phyloP scores from a whole-genome alignment of 2,113 vertebrate genomes.

The Bettongia penicillata region DNA sequence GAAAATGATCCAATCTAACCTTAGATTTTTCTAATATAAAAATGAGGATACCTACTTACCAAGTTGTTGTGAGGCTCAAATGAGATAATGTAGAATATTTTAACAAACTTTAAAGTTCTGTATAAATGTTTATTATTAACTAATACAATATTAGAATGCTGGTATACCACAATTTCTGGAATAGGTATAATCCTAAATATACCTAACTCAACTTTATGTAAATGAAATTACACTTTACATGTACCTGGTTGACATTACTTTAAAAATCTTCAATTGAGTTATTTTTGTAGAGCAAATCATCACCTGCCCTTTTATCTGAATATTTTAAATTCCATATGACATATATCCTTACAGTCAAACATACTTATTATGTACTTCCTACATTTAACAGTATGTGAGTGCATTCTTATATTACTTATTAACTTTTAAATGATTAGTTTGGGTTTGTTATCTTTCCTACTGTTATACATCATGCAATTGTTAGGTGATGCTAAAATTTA shows the following conservation, averaged over 20 bases:
- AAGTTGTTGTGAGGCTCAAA: neutral
- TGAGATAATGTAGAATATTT: neutral
- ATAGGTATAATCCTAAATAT: neutral
- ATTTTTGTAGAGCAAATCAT: neutral
- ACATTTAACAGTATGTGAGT: neutral
- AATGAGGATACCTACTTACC: neutral
- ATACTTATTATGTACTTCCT: neutral
- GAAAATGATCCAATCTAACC: neutral
- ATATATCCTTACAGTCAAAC: neutral
- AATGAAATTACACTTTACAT: neutral
- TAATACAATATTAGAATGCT: neutral
- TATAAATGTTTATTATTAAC: neutral
- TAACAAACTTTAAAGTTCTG: neutral
- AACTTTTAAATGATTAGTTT: conserved; percentile 13
- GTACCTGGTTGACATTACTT: neutral
- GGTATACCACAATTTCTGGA: neutral
- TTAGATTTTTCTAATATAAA: neutral
- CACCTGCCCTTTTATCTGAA: neutral
- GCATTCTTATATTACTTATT: neutral
- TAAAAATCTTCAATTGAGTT: neutral
- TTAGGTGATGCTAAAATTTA: conserved; percentile 7
- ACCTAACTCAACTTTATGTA: neutral
- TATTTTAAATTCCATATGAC: neutral
- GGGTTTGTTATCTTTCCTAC: neutral
- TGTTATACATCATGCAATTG: neutral